A percentile compares a stretch with the other conserved stretches of the same genome.
Evolutionary conservation across 2,888 invertebrate genomes (phyloP).

Genomic region (Ophonus ardosiacus): DNA sequence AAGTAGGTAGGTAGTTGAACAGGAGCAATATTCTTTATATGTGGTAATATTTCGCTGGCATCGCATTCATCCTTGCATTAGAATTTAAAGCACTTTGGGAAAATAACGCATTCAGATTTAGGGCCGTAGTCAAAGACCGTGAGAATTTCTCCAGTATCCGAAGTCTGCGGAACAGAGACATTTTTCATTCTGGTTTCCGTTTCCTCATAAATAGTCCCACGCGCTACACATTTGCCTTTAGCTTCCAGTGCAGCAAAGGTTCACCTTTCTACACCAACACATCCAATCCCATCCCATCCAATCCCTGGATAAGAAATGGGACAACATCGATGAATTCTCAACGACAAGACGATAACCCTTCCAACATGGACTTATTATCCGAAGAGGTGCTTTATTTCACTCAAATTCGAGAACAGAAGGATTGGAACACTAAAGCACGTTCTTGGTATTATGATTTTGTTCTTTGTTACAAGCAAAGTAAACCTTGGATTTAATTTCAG

Average conservation of each 20-base stretch:
- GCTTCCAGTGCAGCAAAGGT: constrained; percentile 20
- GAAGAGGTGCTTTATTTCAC: not conserved
- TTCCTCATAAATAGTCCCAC: constrained; percentile 52
- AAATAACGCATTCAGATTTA: constrained; percentile 38
- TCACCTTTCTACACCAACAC: constrained; percentile 19
- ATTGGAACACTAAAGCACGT: no score
- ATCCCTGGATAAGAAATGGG: constrained; percentile 30
- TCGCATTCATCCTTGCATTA: not conserved
- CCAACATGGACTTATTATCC: not conserved
- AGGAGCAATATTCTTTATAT: not conserved
- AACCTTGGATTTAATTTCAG: no score
- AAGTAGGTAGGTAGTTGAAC: not conserved
- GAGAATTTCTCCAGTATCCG: constrained; percentile 26
- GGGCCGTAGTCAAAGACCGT: constrained; percentile 40
- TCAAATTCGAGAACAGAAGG: not conserved
- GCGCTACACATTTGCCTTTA: constrained; percentile 37
- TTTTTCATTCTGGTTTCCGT: constrained; percentile 54
- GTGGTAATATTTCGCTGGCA: not conserved
- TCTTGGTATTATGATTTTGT: no score
- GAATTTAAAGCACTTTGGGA: constrained; percentile 27
- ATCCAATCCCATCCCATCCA: constrained; percentile 5
- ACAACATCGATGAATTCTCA: not conserved
- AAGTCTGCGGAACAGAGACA: constrained; percentile 18
- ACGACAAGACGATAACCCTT: not conserved
- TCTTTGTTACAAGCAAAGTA: no score